Base-by-base conservation (phyloP, 2,113 vertebrate species). In the Spheniscus mendiculus region DNA sequence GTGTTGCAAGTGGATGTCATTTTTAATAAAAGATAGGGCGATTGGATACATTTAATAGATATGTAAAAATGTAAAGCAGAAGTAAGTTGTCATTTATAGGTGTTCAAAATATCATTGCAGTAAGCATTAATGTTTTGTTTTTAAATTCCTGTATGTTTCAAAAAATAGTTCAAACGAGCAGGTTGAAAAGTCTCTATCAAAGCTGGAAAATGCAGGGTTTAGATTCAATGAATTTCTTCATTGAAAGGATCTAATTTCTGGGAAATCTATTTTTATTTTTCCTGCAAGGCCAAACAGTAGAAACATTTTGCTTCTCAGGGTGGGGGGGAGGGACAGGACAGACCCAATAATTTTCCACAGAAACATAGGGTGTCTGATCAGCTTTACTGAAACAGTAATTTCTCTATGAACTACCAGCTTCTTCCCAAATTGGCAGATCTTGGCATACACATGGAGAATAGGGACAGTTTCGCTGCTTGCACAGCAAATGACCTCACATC, bases 1-100 rank as follows among this genome's bases (percentile, higher is more conserved):
- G 30, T 32, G 6, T 34, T n/a, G n/a, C 45, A 44, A 73, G 12
- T 10, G 7, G 9, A 58, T 1, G 0, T 19, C 1, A 59, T 40
- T 45, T 62, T 72, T 14, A 69, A 42, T 76, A 69, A 69, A 65
- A 65, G 12, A 26, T 19, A 55, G 36, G 40, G 79, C 3, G 7
- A 63, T 8, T 61, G 6, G 20, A 10, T 70, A 26, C 22, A 1
- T 56, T 66, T 56, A 42, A n/a, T 9, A 61, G 18, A 44, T 15
- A 19, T 1, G 3, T 19, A 63, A 50, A 84, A 61, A 61, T 8
- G 1, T 38, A 56, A 81, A 56, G 20, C 29, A 59, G 18, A 77
- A 56, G 9, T 13, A 50, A 38, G 29, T 42, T 81, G 34, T 18
- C 21, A 27, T 53, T 81, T 45, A 8, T 38, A 47, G 16, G 17